These are phyloP conservation scores for Microtus ochrogaster DNA, from an alignment of 2,113 vertebrate species.

Conservation along the genomic window DNA sequence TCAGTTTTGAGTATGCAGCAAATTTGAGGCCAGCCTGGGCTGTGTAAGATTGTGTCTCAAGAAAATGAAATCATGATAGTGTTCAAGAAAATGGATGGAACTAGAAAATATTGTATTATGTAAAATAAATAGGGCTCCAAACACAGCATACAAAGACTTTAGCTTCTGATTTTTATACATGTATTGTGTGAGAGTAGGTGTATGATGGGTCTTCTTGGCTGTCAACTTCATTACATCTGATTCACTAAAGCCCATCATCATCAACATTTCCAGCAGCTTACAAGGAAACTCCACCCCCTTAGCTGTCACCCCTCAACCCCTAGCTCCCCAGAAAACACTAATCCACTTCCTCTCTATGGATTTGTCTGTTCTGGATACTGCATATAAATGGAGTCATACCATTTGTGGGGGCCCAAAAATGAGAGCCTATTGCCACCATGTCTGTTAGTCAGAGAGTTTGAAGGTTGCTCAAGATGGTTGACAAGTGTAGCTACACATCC, in stretches of 20 bases:
- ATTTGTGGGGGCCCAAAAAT: too few species aligned
- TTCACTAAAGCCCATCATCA: background rate
- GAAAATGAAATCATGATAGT: background rate
- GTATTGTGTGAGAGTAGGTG: background rate
- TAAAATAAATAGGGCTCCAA: background rate
- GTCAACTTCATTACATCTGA: background rate
- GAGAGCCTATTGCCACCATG: too few species aligned
- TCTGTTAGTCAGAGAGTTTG: too few species aligned
- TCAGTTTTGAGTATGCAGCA: background rate
- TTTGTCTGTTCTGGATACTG: background rate
- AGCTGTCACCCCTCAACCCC: background rate
- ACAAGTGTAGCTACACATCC: too few species aligned
- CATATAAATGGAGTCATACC: accelerated
- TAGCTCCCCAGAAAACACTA: background rate
- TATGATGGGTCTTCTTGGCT: background rate
- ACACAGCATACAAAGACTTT: background rate
- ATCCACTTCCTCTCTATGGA: background rate
- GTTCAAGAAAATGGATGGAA: background rate
- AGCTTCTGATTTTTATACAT: background rate
- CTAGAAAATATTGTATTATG: background rate
- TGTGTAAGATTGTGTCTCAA: background rate
- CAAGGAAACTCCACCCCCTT: background rate
- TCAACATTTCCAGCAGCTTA: background rate
- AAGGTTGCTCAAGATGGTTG: too few species aligned
- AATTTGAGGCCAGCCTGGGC: background rate